Evolutionary conservation across 1,140 invertebrate genomes (phyloP).

Genomic region (Formica selysi): DNA sequence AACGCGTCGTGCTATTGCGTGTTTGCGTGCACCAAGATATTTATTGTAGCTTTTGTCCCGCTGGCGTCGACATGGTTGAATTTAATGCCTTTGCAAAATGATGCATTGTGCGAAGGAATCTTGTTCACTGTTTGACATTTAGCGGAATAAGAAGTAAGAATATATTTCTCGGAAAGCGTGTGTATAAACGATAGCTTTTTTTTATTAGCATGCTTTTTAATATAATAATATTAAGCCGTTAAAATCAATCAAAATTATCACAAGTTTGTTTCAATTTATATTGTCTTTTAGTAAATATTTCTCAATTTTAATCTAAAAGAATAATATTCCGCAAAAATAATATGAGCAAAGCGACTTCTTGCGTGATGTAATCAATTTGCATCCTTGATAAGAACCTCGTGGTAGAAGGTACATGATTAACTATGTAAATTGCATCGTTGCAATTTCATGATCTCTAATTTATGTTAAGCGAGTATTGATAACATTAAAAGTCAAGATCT

Average conservation of each 20-base stretch:
- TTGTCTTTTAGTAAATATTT: background rate
- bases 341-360: background rate
- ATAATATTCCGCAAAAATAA: background rate
- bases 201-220: background rate
- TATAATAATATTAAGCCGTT: background rate
- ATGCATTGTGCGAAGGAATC: background rate
- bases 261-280: background rate
- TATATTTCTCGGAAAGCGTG: background rate
- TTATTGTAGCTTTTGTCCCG: slow-evolving; percentile 11
- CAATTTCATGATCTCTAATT: slow-evolving; percentile 16
- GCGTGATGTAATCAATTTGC: slow-evolving; percentile 11
- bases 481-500: slow-evolving; percentile 20
- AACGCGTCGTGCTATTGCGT: slow-evolving; percentile 18
- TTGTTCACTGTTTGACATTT: slow-evolving; percentile 39
- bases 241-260: background rate
- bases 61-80: background rate
- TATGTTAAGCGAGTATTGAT: slow-evolving; percentile 30
- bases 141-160: background rate
- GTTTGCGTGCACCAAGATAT: slow-evolving; percentile 15
- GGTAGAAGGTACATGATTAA: background rate
- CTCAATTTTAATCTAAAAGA: background rate
- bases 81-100: slow-evolving; percentile 16
- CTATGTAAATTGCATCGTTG: slow-evolving; percentile 9
- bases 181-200: background rate
- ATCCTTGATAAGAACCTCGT: slow-evolving; percentile 6